Base-by-base conservation (phyloP, 1,140 invertebrate species). In the Calycopis cecrops region DNA sequence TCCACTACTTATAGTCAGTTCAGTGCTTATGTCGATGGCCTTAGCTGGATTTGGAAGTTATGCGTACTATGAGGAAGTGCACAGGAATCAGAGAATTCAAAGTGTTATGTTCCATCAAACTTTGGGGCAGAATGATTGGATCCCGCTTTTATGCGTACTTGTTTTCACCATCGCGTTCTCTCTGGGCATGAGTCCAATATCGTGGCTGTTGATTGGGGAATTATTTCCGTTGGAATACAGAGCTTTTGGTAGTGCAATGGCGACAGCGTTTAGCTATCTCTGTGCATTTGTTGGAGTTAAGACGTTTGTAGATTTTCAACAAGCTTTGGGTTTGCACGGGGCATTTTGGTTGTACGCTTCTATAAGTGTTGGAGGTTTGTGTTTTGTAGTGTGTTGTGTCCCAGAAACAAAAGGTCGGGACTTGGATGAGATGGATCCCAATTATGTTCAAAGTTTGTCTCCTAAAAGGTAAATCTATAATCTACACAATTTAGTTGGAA, bases 231-330 rank as follows among this genome's bases (percentile, higher is more conserved):
- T 96, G 40, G 94, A 96, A 80, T 95, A 95, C 68, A 90, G 95
- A 55, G 95, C 94, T 12, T 90, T 95, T 55, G 96, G 95, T 9
- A 94, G 94, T 61, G 94, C 94, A 17, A 91, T 97, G 76, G 95
- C 95, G 28, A 94, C 94, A 0, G 92, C 94, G 49, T 95, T 95
- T 78, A 96, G 94, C 79, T 97, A 97, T 89, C 91, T 94, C 16
- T 96, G 94, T 84, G 95, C 95, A 55, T 97, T 97, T 78, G 89
- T 96, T n/a, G 94, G 96, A 17, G 96, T 97, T 10, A 97, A 97
- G 77, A 95, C 95, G 9, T 98, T 97, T 82, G 92, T 95, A 50
- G 93, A 95, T 71, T 93, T 97, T 71, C 92, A 96, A 76, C 91
- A 92, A 73, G 78, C 91, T 9, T 86, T 97, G 12, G 95, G 95